Evolutionary conservation across 2,113 vertebrate species (phyloP).

Genomic region (Terrapene triunguis): DNA sequence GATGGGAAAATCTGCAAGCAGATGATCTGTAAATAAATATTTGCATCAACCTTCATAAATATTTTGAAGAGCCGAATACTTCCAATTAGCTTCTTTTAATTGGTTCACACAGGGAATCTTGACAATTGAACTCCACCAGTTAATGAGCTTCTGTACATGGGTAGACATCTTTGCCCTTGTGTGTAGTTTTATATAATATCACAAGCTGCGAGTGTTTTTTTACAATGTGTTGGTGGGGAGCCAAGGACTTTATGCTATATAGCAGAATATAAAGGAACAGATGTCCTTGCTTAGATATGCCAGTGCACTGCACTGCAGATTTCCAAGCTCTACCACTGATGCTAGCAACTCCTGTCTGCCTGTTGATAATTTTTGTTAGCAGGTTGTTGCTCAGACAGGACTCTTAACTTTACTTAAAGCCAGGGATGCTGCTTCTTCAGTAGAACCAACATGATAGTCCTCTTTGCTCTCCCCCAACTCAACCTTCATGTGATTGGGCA

Average conservation of each 20-base stretch:
- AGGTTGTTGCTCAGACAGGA: neutral
- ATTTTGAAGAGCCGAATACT: neutral
- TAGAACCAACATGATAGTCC: neutral
- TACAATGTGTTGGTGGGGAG: neutral
- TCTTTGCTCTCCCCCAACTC: neutral
- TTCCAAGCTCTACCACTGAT: neutral
- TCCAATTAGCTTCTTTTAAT: neutral
- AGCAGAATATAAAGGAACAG: neutral
- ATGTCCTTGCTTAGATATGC: neutral
- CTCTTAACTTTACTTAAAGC: neutral
- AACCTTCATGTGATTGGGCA: neutral
- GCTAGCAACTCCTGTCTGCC: neutral
- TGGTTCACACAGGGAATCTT: neutral
- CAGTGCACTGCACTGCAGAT: neutral
- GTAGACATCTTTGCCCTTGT: neutral
- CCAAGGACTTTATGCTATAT: neutral
- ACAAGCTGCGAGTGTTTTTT: neutral
- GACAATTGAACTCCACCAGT: neutral
- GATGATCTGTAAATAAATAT: neutral
- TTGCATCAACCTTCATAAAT: neutral
- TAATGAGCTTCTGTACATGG: neutral
- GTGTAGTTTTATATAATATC: neutral
- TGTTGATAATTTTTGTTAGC: neutral
- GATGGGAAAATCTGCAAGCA: neutral
- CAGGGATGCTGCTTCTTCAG: neutral